Percentiles rank a stretch among this genome's conserved stretches.
phyloP scores from a whole-genome alignment of 2,113 vertebrate genomes.

The Barnardius zonarius region DNA sequence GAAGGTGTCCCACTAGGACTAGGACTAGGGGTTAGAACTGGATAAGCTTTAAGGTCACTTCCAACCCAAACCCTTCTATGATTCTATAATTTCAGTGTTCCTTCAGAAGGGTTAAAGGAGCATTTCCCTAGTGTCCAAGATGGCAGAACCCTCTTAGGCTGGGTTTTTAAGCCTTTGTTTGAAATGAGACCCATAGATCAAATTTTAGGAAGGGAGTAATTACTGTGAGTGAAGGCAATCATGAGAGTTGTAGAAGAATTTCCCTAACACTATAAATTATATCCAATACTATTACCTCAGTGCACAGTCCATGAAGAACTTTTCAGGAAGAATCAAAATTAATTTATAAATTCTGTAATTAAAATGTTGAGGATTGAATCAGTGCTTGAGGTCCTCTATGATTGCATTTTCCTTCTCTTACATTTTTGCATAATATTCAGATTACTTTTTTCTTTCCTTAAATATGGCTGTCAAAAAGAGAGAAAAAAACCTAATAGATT shows the following conservation, averaged over 20 bases:
- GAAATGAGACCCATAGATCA: conserved; percentile 43
- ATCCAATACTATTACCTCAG: conserved; percentile 54
- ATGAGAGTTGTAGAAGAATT: conserved; percentile 52
- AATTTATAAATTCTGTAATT: conserved; percentile 71
- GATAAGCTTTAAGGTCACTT: neutral
- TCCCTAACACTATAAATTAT: conserved; percentile 55
- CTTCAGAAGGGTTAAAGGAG: neutral
- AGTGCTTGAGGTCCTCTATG: conserved; percentile 55
- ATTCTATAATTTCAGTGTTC: neutral
- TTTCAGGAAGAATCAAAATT: conserved; percentile 58
- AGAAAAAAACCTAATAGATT: conserved; percentile 8
- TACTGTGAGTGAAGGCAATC: conserved; percentile 50
- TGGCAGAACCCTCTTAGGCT: neutral
- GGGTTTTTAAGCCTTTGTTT: neutral
- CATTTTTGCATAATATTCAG: conserved; percentile 34
- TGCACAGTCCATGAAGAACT: conserved; percentile 42
- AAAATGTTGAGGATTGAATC: conserved; percentile 67
- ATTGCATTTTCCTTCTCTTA: conserved; percentile 27
- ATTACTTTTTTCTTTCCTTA: conserved; percentile 43
- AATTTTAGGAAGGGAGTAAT: conserved; percentile 49
- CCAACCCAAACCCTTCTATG: neutral
- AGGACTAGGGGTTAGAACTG: neutral
- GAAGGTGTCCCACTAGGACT: neutral
- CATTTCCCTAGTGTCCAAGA: neutral
- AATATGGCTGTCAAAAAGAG: conserved; percentile 26